Base-by-base conservation (phyloP, 2,888 invertebrate genomes). In the Lithosia quadra region DNA sequence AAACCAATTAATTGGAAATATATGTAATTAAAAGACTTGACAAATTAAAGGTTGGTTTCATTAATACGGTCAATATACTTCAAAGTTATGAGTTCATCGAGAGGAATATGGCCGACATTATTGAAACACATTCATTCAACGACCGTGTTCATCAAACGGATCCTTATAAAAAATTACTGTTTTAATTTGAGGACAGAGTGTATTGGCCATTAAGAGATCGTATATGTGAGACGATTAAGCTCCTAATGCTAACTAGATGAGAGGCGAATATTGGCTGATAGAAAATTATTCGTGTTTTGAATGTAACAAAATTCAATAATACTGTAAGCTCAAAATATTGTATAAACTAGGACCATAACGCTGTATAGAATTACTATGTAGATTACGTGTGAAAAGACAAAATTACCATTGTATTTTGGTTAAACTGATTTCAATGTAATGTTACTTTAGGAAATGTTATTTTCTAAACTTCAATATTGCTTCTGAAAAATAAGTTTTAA, bases 301-400 rank as follows among this genome's bases (percentile, higher is more conserved):
- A 73, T 67, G 70, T 71, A 68, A 69, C 56, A 60, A 68, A 72
- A 75, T 68, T 72, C 70, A 76, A 75, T 68, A 71, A 73, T 74
- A 74, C 61, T 68, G 36, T 79, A 78, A 80, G 76, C 76, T 81
- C 72, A 79, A 78, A 69, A 53, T 77, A 75, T 63, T 81, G 84
- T 83, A 78, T 82, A 81, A 78, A 78, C 70, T 85, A 85, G 80
- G 73, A 80, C 74, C 66, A 78, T 77, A 34, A 36, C 10, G 74
- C 65, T 81, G 77, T 82, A 79, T 78, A 81, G 75, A 74, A 43
- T 77, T 71, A 74, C 68, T 63, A 49, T 56, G 53, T 80, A 72
- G 64, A 68, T 60, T 58, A 75, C 57, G 62, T 61, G 58, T 77
- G 66, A 74, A n/a, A 49, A 49, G 49, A 49, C 8, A n/a, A 18